Conservation (phyloP, 1,140 invertebrate genomes). For the Charaxes varanes region DNA sequence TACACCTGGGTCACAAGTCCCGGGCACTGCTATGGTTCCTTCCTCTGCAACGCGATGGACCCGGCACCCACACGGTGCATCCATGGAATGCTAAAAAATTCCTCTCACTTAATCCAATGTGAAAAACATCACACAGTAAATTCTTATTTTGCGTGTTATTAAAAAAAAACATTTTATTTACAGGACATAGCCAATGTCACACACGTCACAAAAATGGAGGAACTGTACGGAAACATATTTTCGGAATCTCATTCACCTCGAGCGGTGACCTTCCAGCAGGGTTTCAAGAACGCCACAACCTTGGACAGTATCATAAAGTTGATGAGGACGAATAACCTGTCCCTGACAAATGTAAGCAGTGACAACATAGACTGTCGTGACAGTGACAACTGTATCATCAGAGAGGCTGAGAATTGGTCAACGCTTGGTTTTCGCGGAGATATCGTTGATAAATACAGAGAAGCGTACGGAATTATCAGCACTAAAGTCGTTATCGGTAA, state of each 20-base stretch:
- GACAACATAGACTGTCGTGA: constrained; percentile 33
- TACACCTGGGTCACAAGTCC: no score
- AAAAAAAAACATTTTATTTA: no score
- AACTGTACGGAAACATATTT: constrained; percentile 50
- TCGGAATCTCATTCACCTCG: constrained; percentile 56
- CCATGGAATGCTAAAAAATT: no score
- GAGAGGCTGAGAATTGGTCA: constrained; percentile 41
- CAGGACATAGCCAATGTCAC: constrained; percentile 63
- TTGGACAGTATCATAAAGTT: constrained; percentile 52
- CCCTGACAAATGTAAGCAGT: constrained; percentile 32
- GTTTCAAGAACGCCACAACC: constrained; percentile 57
- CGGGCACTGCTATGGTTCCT: no score
- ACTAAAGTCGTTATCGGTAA: constrained; percentile 64
- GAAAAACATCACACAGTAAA: neutral
- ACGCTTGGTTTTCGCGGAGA: constrained; percentile 60
- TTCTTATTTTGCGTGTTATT: no score
- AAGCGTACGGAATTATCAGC: constrained; percentile 60
- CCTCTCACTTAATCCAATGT: no score
- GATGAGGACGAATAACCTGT: constrained; percentile 60
- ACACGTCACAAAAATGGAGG: constrained; percentile 56
- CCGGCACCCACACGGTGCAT: no score
- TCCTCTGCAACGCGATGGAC: no score
- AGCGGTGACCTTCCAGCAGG: constrained; percentile 54
- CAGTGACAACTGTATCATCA: constrained; percentile 36
- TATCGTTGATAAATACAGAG: constrained; percentile 36